Evolutionary conservation across 1,140 invertebrate genomes (phyloP), one percentile per base, ranked within the genome.

Genomic region (Eufriesea mexicana): DNA sequence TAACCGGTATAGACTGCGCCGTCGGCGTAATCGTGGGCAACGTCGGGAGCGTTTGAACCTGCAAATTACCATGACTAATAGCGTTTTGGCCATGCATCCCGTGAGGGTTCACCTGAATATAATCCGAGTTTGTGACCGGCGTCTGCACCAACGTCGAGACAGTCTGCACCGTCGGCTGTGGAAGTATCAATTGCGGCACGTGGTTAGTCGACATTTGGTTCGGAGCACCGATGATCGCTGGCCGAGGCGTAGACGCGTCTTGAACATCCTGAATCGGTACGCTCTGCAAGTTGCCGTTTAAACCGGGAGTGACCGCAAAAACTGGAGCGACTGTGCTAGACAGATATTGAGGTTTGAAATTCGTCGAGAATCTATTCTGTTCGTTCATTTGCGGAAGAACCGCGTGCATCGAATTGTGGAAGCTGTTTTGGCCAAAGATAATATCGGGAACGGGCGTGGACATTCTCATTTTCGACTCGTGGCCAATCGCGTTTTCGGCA

Each of bases 381-480:
- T 81, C 77, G 77, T 80, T 88, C 20, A 83, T 54, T 16, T 91
- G 91, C 0, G 92, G 89, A 0, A 74, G 5, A 16, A 93, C n/a
- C 1, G 93, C 84, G 45, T 93, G 93, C 8, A 93, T 78, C 0
- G 92, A 91, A 79, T 86, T 93, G 8, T 92, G 91, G 23, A 90
- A 91, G 9, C 84, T 88, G 57, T 87, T 93, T 62, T 93, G 93
- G 6, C 93, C 94, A 4, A 94, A 90, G 14, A 94, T 92, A 2
- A 94, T 78, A n/a, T 94, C 93, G 0, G 93, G 89, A 8, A 90
- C 28, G 2, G 91, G 55, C 12, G 89, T 47, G 9, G 70, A 86
- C 49, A 82, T 81, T 86, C 12, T 89, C 87, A 42, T 79, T 35
- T 18, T 78, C 2, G 62, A 20, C 47, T 86, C 88, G 0, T 87